Conservation (phyloP, 2,113 vertebrate genomes). For the Malurus cyaneus region DNA sequence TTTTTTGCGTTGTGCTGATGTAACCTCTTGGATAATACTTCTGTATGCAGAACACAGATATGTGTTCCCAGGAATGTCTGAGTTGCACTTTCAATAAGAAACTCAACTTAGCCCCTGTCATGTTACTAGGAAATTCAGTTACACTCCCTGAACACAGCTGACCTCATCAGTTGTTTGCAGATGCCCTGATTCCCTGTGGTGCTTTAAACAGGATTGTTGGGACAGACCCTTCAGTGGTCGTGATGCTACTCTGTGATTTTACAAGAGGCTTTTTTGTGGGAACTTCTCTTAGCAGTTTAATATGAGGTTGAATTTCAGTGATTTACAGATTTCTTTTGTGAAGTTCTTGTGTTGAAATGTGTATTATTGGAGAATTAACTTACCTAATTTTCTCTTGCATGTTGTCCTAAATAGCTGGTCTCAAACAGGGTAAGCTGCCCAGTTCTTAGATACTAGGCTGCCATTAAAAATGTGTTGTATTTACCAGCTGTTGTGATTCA, state of each 20-base stretch:
- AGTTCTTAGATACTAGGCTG: not conserved
- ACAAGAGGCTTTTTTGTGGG: not conserved
- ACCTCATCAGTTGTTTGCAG: not conserved
- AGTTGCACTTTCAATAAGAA: not conserved
- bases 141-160: not conserved
- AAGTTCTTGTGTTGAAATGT: not conserved
- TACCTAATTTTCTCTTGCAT: not conserved
- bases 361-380: not conserved
- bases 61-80: not conserved
- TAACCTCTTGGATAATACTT: not conserved
- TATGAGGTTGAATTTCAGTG: not conserved
- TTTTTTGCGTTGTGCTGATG: not conserved
- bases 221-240: not conserved
- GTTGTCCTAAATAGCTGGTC: not conserved
- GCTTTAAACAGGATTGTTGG: not conserved
- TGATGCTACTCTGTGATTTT: not conserved
- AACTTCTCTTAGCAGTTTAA: not conserved
- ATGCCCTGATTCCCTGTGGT: not conserved
- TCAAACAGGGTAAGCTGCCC: not conserved
- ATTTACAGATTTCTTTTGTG: not conserved
- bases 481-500: not conserved
- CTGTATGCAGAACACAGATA: not conserved
- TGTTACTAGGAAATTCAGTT: not conserved
- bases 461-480: not conserved
- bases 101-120: fast-evolving